Base-by-base conservation (phyloP, 2,888 invertebrate species). In the Monopis laevigella region DNA sequence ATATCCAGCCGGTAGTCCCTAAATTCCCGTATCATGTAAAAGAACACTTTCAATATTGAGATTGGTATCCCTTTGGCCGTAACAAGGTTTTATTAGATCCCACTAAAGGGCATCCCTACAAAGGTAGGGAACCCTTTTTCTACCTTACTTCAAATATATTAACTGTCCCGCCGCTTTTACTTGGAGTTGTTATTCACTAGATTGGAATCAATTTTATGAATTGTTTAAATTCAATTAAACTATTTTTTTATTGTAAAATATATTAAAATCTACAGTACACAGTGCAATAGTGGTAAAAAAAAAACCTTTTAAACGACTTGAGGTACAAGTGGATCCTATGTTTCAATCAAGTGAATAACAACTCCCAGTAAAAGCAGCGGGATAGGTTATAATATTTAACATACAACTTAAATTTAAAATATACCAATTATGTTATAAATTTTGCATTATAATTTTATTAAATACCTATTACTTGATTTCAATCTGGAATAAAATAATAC, bases 1-100 rank as follows among this genome's bases (percentile, higher is more conserved):
- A 80, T 78, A 77, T 77, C 62, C 59, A 70, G 29, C 40, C 8
- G 65, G 67, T 72, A 71, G 69, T 72, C 74, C 70, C 68, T 74
- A 75, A 80, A 78, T 74, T 77, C 77, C 75, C 74, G 66, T 80
- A 78, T 78, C 77, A 80, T 80, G 78, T 75, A 75, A 75, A 72
- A 70, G 78, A 73, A 77, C 75, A 78, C 77, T 75, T 77, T 73
- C 78, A 77, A 78, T 80, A 80, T 78, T 72, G 73, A 69, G 71
- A 73, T 69, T 75, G 78, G 78, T 78, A 75, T 77, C 77, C 78
- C 78, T 78, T 75, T 80, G 75, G 68, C 75, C 72, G 77, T 80
- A 80, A 80, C 78, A 80, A 75, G 78, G 77, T 80, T 80, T 80
- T 80, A 80, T 80, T 78, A 78, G 77, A 78, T 77, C 73, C 74